These are phyloP conservation scores for Actinostola sp. DNA, from an alignment of 92 coral and sea anemone genomes.

Conservation along the genomic window DNA sequence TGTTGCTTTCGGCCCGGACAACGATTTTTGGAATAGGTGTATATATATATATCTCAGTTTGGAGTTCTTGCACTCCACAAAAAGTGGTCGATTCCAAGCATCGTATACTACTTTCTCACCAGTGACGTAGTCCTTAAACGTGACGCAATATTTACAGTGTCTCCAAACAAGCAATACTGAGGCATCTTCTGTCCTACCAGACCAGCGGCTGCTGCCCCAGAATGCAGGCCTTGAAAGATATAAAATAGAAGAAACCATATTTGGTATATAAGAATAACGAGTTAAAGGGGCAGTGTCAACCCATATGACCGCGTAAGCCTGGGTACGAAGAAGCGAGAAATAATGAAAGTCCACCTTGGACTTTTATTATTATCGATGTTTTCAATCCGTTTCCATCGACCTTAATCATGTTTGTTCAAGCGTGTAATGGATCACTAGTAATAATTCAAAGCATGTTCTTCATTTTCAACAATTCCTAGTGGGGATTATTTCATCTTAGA, in stretches of 20 bases:
- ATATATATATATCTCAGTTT: neutral
- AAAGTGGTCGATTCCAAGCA: neutral
- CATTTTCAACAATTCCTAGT: too few relatives aligned
- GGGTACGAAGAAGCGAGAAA: too few relatives aligned
- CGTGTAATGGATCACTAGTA: too few relatives aligned
- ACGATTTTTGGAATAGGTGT: too few relatives aligned
- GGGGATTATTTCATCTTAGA: too few relatives aligned
- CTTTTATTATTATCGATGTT: too few relatives aligned
- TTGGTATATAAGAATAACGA: neutral
- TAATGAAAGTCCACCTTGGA: too few relatives aligned
- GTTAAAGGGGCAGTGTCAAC: neutral
- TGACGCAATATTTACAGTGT: constrained; percentile 83
- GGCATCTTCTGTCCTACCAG: constrained; percentile 82
- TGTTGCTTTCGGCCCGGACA: too few relatives aligned
- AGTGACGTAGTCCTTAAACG: constrained; percentile 79
- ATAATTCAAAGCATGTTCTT: too few relatives aligned
- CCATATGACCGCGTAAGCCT: too few relatives aligned
- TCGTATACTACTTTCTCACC: constrained; percentile 38
- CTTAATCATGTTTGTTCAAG: too few relatives aligned
- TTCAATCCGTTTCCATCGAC: too few relatives aligned
- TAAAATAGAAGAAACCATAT: neutral
- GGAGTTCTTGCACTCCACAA: neutral
- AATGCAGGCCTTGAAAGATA: constrained; percentile 70
- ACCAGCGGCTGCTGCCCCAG: constrained; percentile 84
- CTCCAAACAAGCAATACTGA: constrained; percentile 86